These are phyloP conservation scores for Bilobella aurantiaca DNA, from an alignment of 1,140 invertebrate species.

Conservation along the genomic window DNA sequence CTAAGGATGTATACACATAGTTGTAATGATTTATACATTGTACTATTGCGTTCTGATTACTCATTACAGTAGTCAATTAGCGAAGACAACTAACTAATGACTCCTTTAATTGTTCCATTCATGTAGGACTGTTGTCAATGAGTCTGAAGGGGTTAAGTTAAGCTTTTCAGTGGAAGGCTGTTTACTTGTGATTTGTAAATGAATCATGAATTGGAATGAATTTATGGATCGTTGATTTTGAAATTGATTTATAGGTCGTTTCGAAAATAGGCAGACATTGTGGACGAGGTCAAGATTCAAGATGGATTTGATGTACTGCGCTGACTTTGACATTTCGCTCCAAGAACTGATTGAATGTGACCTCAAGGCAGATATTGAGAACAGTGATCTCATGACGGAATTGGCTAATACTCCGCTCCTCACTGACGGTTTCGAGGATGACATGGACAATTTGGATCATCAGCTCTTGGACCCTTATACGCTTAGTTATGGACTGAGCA, in stretches of 20 bases:
- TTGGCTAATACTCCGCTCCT: slow-evolving; percentile 35
- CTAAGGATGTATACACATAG: too few species aligned
- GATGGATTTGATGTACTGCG: slow-evolving; percentile 35
- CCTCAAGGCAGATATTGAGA: slow-evolving; percentile 50
- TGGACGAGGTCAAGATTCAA: slow-evolving; percentile 13
- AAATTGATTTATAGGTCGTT: not conserved
- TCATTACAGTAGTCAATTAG: too few species aligned
- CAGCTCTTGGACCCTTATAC: slow-evolving; percentile 8
- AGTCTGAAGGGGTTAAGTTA: too few species aligned
- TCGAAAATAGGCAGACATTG: not conserved
- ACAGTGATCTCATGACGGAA: slow-evolving; percentile 25
- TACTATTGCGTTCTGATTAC: not conserved
- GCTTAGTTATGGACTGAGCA: slow-evolving; percentile 5
- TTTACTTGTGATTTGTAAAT: too few species aligned
- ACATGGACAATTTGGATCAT: slow-evolving; percentile 36
- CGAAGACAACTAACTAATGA: too few species aligned
- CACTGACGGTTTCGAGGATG: slow-evolving; percentile 50
- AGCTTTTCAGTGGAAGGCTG: too few species aligned
- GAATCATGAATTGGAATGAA: too few species aligned
- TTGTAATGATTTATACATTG: too few species aligned
- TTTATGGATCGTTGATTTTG: too few species aligned
- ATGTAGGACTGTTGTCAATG: too few species aligned
- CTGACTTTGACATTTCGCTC: slow-evolving; percentile 31
- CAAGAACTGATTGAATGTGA: slow-evolving; percentile 66
- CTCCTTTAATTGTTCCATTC: too few species aligned